These are phyloP conservation scores for Alectura lathami DNA, from an alignment of 2,113 vertebrate species.

Conservation along the genomic window DNA sequence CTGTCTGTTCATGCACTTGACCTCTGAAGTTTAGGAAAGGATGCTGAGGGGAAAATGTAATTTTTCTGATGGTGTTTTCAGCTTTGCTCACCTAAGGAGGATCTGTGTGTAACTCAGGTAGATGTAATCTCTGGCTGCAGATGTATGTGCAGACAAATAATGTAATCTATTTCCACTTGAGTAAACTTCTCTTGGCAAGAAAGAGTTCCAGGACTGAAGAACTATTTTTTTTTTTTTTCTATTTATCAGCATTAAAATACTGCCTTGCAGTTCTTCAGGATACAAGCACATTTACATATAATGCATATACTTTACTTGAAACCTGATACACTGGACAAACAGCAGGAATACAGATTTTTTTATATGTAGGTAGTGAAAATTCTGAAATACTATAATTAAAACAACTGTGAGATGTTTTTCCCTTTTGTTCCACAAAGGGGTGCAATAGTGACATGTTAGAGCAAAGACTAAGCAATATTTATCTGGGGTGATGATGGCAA, in stretches of 20 bases:
- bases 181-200: not conserved
- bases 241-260: not conserved
- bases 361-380: not conserved
- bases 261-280: not conserved
- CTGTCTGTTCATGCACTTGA: not conserved
- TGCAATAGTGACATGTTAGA: not conserved
- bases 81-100: not conserved
- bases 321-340: not conserved
- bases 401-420: not conserved
- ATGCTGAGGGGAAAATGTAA: not conserved
- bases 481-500: not conserved
- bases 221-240: not conserved
- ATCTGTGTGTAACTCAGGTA: not conserved
- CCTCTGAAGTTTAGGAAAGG: not conserved
- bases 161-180: not conserved
- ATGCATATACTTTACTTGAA: not conserved
- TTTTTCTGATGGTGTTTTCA: not conserved
- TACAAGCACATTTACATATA: not conserved
- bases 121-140: not conserved
- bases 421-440: conserved; percentile 33
- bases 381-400: not conserved
- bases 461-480: not conserved
- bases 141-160: not conserved
- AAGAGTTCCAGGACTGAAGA: not conserved
- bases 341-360: not conserved